phyloP scores from a whole-genome alignment of 1,140 invertebrate genomes.

The Brachionus calyciflorus region DNA sequence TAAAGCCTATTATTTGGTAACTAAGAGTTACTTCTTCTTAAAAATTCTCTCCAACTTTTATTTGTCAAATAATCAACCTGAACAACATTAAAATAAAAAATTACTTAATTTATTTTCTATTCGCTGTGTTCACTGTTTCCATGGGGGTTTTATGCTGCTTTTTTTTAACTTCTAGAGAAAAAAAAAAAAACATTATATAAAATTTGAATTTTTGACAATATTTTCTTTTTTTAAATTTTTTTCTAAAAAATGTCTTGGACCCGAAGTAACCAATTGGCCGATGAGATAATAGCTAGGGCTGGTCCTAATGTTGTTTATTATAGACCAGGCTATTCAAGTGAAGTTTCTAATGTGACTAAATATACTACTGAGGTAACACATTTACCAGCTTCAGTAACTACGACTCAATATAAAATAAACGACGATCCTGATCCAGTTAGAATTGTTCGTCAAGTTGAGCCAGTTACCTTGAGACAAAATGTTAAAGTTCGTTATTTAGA shows the following conservation, averaged over 20 bases:
- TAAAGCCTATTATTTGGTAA: neutral
- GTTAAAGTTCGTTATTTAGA: slow-evolving; percentile 42
- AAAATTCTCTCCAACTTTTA: neutral
- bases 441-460: slow-evolving; percentile 2
- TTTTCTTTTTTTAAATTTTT: slow-evolving; percentile 17
- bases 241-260: neutral
- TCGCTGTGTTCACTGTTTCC: slow-evolving; percentile 30
- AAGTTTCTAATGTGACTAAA: slow-evolving; percentile 40
- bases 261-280: neutral
- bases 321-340: neutral
- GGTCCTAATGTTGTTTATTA: slow-evolving; percentile 14
- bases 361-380: slow-evolving; percentile 29
- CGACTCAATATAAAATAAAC: slow-evolving; percentile 8
- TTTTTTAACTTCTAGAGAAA: neutral
- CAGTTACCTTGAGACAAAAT: neutral
- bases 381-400: neutral
- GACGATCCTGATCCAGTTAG: slow-evolving; percentile 33
- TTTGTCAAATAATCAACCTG: slow-evolving; percentile 19
- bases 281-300: neutral
- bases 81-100: neutral
- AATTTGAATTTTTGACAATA: neutral
- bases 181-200: neutral
- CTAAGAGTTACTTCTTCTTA: slow-evolving; percentile 27
- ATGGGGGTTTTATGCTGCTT: neutral
- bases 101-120: too few species aligned